These are phyloP conservation scores for Scytalopus superciliaris DNA, from an alignment of 2,113 vertebrate genomes.

Conservation along the genomic window DNA sequence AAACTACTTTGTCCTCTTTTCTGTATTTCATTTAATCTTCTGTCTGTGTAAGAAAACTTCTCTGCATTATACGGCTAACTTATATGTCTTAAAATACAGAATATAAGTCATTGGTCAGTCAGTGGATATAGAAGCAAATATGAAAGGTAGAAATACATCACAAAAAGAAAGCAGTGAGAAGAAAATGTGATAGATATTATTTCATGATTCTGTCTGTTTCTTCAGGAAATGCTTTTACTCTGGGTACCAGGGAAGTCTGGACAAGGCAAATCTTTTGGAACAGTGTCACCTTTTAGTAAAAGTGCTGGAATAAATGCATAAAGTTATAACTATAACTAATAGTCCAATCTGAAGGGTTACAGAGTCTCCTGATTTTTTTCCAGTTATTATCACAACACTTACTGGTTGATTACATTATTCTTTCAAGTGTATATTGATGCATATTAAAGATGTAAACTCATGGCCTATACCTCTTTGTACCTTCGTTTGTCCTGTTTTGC, in stretches of 20 bases:
- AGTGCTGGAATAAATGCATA: not conserved
- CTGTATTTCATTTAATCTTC: not conserved
- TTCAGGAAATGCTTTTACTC: not conserved
- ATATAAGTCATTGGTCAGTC: not conserved
- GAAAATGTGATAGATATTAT: not conserved
- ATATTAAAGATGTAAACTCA: not conserved
- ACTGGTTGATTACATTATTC: not conserved
- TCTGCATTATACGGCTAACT: not conserved
- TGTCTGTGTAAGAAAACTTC: not conserved
- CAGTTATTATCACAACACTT: not conserved
- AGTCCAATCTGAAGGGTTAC: not conserved
- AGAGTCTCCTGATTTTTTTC: not conserved
- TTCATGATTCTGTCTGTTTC: not conserved
- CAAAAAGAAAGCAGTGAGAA: not conserved
- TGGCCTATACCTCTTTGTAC: not conserved
- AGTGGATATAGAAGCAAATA: not conserved
- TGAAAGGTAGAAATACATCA: not conserved
- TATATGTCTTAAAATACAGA: not conserved
- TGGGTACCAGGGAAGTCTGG: not conserved
- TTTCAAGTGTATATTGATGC: not conserved
- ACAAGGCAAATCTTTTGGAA: not conserved
- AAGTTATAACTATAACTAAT: not conserved
- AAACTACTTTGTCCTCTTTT: not conserved
- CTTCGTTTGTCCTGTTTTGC: not conserved
- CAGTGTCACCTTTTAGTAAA: not conserved